A percentile compares a stretch with the other conserved stretches of the same genome.
phyloP scores from a whole-genome alignment of 2,888 invertebrate species.

The Plagodis pulveraria region DNA sequence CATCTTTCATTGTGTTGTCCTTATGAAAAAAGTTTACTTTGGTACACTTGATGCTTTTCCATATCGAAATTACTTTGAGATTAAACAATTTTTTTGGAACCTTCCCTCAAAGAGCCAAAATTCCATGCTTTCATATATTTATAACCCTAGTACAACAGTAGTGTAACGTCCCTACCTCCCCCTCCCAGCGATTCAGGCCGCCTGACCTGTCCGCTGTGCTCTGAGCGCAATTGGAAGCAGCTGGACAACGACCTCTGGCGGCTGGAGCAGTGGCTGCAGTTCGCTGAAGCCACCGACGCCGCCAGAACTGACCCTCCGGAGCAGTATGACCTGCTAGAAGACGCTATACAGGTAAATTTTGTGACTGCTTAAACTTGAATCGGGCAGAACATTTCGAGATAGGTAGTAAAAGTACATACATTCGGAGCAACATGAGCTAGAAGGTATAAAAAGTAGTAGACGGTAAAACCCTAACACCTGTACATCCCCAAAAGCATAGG shows the following conservation, averaged over 20 bases:
- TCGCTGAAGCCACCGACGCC: constrained; percentile 92
- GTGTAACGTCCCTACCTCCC: not conserved
- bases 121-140: not conserved
- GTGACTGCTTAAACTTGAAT: not conserved
- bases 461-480: too few species aligned
- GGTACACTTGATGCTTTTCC: too few species aligned
- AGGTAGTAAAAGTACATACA: too few species aligned
- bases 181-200: constrained; percentile 88
- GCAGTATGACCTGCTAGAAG: constrained; percentile 92
- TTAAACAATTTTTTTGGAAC: too few species aligned
- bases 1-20: too few species aligned
- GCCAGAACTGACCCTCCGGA: constrained; percentile 88
- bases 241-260: constrained; percentile 96
- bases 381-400: not conserved
- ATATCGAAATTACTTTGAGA: too few species aligned
- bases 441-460: too few species aligned
- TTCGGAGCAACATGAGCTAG: too few species aligned
- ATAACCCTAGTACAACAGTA: not conserved
- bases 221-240: constrained; percentile 95
- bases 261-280: constrained; percentile 95
- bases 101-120: too few species aligned
- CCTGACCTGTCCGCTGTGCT: constrained; percentile 93
- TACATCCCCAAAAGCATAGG: too few species aligned
- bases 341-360: constrained; percentile 89
- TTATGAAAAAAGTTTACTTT: too few species aligned